Base-by-base conservation (phyloP, 2,888 invertebrate genomes). In the Bursaphelenchus okinawaensis region DNA sequence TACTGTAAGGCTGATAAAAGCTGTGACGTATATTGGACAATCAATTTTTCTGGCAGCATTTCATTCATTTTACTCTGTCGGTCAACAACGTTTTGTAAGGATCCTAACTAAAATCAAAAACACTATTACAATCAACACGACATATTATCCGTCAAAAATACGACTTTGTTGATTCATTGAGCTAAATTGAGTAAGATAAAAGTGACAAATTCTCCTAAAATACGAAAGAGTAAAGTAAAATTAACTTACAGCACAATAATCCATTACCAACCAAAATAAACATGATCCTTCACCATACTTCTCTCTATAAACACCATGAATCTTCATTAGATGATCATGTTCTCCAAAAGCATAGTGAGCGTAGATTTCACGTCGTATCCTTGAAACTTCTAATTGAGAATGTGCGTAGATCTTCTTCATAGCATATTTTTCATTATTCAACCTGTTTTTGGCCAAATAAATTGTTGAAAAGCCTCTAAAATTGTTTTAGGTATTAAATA, bases 391-490 rank as follows among this genome's bases (percentile, higher is more conserved):
- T 28, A 66, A 66, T 7, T 63, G 27, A 9, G 69, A 74, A 60
- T 73, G 68, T 16, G 67, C 59, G 8, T 57, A 52, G 28, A 79
- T 77, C 62, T 68, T 62, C 55, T 79, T 78, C 55, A 78, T 69
- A 2, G 78, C 78, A 50, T 68, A 70, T 51, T 72, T 67, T 26
- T 77, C 72, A 4, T 63, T 67, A 23, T 65, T 63, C 20, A 68
- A 66, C 57, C 68, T 40, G 31, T 78, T 74, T 62, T 71, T 62
- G 31, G 71, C 68, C 57, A 70, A 56, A 60, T 59, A 68, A 12
- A 75, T 69, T 52, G 67, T 64, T 26, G 70, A 66, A 58, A 76
- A 76, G 2, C 75, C 72, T 4, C 74, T 75, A 40, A 61, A 74
- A 68, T 31, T 29, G 19, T 22, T n/a, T n/a, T n/a, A n/a, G n/a